Evolutionary conservation across 2,113 vertebrate species (phyloP), one percentile per base, ranked within the genome.

Genomic region (Myiopsitta monachus): DNA sequence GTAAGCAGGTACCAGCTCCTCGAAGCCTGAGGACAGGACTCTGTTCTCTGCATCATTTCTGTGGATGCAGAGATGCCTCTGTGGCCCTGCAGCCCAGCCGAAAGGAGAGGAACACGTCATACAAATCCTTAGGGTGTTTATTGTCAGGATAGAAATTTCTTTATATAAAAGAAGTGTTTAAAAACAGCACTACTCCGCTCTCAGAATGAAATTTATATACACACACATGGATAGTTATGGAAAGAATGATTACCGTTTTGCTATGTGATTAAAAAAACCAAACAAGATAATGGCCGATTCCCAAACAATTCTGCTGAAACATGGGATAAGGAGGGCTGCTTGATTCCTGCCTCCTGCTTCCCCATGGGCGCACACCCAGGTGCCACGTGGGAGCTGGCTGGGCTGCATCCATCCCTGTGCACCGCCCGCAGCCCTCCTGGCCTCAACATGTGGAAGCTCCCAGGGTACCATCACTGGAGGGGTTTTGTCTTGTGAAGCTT

Each of bases 51-150:
- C 55, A 23, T n/a, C 6, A 1, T 59, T 59, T 59, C 55, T 59
- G 68, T 10, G 23, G 54, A 36, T 2, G 3, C 21, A 44, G 39
- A 51, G 43, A 4, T 39, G 8, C 15, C 5, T 41, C 61, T 7
- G 4, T 0, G 15, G 66, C 43, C 26, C 84, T 16, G 18, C 24
- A 80, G 31, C 44, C 74, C 38, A 64, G 36, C 30, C 4, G 1
- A 73, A 89, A 94, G 66, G 62, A 96, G 49, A 84, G 7, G 18
- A 16, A 79, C 43, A 0, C 6, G 21, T 66, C 79, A 79, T 94
- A 96, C 90, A 97, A 97, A 97, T 68, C 69, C 90, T 91, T 63
- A 88, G 76, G 47, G 81, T 54, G 28, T 97, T 97, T 97, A 97
- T 97, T 97, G 57, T 83, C 92, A 88, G 49, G 68, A 93, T 54